Evolutionary conservation across 2,888 invertebrate species (phyloP), one percentile per base, ranked within the genome.

Genomic region (Platynereis dumerilii): DNA sequence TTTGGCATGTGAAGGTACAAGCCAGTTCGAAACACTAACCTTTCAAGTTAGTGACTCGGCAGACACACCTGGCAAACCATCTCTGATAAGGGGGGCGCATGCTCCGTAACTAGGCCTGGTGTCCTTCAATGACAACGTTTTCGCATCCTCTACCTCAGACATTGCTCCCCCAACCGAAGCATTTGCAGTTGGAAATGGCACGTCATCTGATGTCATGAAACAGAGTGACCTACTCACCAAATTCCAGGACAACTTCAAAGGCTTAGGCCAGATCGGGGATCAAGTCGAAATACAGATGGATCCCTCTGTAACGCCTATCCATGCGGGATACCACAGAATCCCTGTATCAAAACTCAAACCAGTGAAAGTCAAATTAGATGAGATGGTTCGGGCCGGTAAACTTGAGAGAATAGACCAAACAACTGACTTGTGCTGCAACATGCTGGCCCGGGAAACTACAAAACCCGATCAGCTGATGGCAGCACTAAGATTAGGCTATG

Each of bases 401-500:
- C 52, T 62, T 12, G n/a, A 10, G 10, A 62, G 45, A 57, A 45
- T 26, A 3, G 1, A 57, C n/a, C n/a, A 57, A 44, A 28, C 62
- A 56, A 5, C 62, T 28, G 27, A 57, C 5, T 57, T 55, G 62
- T 62, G 62, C 20, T 26, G 29, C 26, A 62, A 62, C 28, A 55
- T 55, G 56, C 22, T 28, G 10, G 44, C 26, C 24, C 44, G 15
- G 7, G 45, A 45, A 1, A 62, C 26, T 56, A 20, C 17, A 44
- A 62, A 7, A 22, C 56, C n/a, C n/a, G n/a, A n/a, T n/a, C n/a
- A n/a, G n/a, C 56, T 56, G 27, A 56, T 55, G 58, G 58, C 42
- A 20, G 10, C 20, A 39, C 58, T 15, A 62, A 62, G 24, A 29
- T 64, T 24, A 26, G 64, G 15, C 44, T 64, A 44, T 64, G 64